Evolutionary conservation across 2,113 vertebrate genomes (phyloP).

Genomic region (Alligator mississippiensis): DNA sequence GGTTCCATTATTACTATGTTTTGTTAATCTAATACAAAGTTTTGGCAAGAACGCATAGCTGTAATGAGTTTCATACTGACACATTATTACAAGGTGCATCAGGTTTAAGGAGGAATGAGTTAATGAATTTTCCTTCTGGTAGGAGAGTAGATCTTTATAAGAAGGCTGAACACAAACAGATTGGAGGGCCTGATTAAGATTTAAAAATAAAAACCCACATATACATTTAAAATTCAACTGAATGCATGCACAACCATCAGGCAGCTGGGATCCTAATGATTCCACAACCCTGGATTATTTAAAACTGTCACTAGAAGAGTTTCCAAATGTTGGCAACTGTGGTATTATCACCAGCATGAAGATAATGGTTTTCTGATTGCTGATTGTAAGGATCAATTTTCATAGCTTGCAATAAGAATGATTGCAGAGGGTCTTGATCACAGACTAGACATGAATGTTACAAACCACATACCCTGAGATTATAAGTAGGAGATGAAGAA

Average conservation of each 20-base stretch:
- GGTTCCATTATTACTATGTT: not conserved
- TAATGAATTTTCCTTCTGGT: not conserved
- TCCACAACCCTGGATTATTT: not conserved
- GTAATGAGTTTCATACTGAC: not conserved
- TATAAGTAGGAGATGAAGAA: not conserved
- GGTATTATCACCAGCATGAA: constrained; percentile 43
- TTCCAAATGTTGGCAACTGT: constrained; percentile 19
- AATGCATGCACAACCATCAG: not conserved
- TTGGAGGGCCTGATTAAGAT: not conserved
- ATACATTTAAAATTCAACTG: not conserved
- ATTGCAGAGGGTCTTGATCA: not conserved
- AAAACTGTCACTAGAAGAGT: not conserved
- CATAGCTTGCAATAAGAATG: constrained; percentile 30
- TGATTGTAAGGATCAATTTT: constrained; percentile 55
- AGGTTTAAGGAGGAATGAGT: not conserved
- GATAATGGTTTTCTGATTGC: constrained; percentile 64
- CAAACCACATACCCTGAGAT: constrained; percentile 10
- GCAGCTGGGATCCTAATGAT: constrained; percentile 15
- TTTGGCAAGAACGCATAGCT: rapidly evolving
- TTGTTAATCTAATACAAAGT: not conserved
- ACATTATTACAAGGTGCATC: not conserved
- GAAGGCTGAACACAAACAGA: not conserved
- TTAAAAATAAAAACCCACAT: not conserved
- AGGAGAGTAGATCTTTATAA: not conserved
- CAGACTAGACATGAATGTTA: not conserved